A percentile compares a stretch with the other conserved stretches of the same genome.
phyloP scores from a whole-genome alignment of 2,113 vertebrate species.

The Leuciscus idus region DNA sequence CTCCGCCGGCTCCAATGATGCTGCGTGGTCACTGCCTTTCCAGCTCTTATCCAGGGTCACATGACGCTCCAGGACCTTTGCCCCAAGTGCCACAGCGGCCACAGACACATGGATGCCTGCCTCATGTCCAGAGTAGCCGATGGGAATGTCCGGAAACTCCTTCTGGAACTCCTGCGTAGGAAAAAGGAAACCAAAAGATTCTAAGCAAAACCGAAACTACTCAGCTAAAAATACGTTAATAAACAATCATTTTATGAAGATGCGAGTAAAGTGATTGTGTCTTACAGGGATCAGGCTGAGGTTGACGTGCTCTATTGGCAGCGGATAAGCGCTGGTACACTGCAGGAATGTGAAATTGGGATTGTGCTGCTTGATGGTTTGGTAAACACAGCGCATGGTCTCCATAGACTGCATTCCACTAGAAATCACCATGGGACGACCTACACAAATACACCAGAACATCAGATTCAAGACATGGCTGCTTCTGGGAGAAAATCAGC shows the following conservation, averaged over 20 bases:
- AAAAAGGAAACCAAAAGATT: neutral
- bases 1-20: constrained; percentile 82
- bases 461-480: neutral
- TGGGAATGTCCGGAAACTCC: constrained; percentile 93
- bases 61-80: constrained; percentile 93
- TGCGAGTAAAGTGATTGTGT: neutral
- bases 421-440: constrained; percentile 96
- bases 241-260: neutral
- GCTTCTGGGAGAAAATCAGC: neutral
- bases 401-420: constrained; percentile 96
- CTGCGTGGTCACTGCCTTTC: constrained; percentile 93
- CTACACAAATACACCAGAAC: constrained; percentile 65
- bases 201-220: too few relatives aligned
- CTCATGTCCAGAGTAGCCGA: constrained; percentile 96
- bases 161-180: constrained; percentile 86
- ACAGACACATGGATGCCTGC: constrained; percentile 87
- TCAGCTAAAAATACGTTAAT: too few relatives aligned
- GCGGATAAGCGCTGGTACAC: constrained; percentile 94
- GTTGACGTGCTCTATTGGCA: constrained; percentile 88
- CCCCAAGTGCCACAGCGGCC: constrained; percentile 90
- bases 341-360: constrained; percentile 92
- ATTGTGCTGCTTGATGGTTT: constrained; percentile 88
- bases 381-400: constrained; percentile 91
- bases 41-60: constrained; percentile 91
- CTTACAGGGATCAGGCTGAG: constrained; percentile 81